Base-by-base conservation (phyloP, 2,888 invertebrate species). In the Dexiosoma caninum region DNA sequence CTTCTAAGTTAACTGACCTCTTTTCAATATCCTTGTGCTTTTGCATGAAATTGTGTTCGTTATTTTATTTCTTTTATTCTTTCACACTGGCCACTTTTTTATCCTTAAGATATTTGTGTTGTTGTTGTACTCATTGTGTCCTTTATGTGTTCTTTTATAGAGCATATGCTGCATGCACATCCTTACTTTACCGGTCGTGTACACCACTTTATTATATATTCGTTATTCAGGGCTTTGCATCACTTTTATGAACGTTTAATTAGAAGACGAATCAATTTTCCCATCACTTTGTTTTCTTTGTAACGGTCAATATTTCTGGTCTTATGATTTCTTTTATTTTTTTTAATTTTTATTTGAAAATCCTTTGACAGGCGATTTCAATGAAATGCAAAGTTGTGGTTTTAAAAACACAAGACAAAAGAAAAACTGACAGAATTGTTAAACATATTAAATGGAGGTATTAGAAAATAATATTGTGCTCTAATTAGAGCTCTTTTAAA, bases 1-100 rank as follows among this genome's bases (percentile, higher is more conserved):
- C 55, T n/a, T 59, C 57, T 27, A 42, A 75, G 46, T 67, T 5
- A 69, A 74, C 64, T 81, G 78, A 78, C 78, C 81, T 81, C 81
- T 78, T 78, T 78, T 78, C 78, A 75, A 78, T 81, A 72, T 60
- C 44, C 57, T 51, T 46, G 8, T 53, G 53, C 30, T 64, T 42
- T 16, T 69, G 42, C 59, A 19, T 32, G 32, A 14, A 14, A 8
- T 19, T 40, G 23, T 32, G 14, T 75, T 37, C 12, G 35, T 70
- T 66, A 19, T 57, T 64, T 59, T 62, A 42, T 62, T 44, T 12
- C 30, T 51, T 67, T 70, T 72, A 42, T 77, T 55, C 8, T 59
- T 8, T 44, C 44, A 37, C 35, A 14, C 37, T 75, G 64, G 57
- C 70, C 64, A 49, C 51, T 77, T n/a, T 32, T 77, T 40, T 53